Evolutionary conservation across 2,797 vertebrate genomes (phyloP).

Genomic region (Hydrolagus colliei): DNA sequence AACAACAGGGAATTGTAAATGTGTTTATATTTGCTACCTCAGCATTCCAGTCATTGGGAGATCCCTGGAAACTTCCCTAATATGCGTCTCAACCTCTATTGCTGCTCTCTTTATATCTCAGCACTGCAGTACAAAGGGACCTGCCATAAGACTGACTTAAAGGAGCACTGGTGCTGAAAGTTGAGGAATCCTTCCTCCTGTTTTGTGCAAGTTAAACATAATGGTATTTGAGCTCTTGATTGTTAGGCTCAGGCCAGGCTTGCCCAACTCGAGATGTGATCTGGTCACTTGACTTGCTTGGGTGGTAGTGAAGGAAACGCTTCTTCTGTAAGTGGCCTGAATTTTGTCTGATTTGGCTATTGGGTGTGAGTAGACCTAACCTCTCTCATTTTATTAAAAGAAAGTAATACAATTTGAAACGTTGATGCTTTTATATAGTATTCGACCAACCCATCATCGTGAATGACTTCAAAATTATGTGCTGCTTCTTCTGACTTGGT

Average conservation of each 20-base stretch:
- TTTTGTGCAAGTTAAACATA: background rate
- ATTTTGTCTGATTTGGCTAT: background rate
- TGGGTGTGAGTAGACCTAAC: background rate
- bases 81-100: too few species aligned
- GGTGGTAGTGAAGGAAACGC: background rate
- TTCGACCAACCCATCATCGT: background rate
- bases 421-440: background rate
- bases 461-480: background rate
- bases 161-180: background rate
- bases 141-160: background rate
- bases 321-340: background rate
- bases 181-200: background rate
- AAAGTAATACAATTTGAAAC: background rate
- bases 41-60: too few species aligned
- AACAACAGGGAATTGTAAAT: too few species aligned
- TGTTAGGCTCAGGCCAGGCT: background rate
- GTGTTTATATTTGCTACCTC: too few species aligned
- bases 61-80: too few species aligned
- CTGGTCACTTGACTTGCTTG: background rate
- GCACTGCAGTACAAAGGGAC: background rate
- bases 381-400: background rate
- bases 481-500: background rate
- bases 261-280: background rate
- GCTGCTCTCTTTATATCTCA: too few species aligned
- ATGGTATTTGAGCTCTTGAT: background rate